Conservation (phyloP, 2,797 vertebrate species). For the Alosa sapidissima region DNA sequence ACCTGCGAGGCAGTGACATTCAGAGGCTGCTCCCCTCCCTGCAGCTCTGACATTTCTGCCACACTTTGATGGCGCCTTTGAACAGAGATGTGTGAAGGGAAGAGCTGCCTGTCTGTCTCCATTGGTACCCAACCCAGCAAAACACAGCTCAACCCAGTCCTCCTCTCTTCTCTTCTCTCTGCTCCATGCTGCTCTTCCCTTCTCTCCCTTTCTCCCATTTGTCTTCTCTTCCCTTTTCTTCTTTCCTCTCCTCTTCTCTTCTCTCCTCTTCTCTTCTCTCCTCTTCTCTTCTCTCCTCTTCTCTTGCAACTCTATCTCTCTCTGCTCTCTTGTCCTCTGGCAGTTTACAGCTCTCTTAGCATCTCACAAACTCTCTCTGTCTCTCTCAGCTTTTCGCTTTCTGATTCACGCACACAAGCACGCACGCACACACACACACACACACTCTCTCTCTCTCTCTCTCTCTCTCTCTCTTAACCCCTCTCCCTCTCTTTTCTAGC, state of each 20-base stretch:
- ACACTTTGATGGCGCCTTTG: constrained; percentile 81
- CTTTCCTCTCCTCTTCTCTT: too few species aligned
- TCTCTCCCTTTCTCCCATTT: too few species aligned
- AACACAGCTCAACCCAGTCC: too few species aligned
- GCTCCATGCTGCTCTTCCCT: background rate
- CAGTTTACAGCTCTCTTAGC: too few species aligned
- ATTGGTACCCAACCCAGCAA: background rate
- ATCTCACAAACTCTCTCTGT: background rate
- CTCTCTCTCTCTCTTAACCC: background rate
- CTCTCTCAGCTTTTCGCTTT: background rate
- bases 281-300: too few species aligned
- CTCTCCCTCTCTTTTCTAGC: background rate
- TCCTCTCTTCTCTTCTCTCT: too few species aligned
- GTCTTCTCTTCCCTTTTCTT: too few species aligned
- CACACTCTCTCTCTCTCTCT: background rate
- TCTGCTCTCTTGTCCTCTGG: background rate
- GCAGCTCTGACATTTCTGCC: constrained; percentile 80
- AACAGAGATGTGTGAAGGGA: constrained; percentile 75
- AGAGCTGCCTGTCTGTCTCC: constrained; percentile 56
- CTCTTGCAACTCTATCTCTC: too few species aligned
- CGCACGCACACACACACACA: background rate
- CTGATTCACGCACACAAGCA: background rate
- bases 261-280: too few species aligned
- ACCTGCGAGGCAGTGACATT: constrained; percentile 79
- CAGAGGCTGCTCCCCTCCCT: constrained; percentile 76